Evolutionary conservation across 2,888 invertebrate genomes (phyloP).

Genomic region (Eulithis testata): DNA sequence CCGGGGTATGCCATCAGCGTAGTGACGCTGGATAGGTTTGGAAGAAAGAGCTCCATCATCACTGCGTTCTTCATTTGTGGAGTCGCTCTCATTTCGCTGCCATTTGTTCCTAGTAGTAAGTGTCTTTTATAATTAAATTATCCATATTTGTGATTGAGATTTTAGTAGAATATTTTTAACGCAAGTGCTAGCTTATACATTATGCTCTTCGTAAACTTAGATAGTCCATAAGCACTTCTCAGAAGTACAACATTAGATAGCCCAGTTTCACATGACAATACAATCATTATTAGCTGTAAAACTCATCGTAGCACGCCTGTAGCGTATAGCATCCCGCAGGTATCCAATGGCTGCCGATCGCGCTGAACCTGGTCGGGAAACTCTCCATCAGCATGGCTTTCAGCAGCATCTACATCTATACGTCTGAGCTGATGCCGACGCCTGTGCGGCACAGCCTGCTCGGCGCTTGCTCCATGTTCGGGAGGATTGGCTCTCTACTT

Average conservation of each 20-base stretch:
- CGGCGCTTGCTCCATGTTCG: constrained; percentile 87
- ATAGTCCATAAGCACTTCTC: too few species aligned
- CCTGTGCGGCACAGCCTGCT: constrained; percentile 85
- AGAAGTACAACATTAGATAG: neutral
- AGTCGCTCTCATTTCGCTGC: constrained; percentile 80
- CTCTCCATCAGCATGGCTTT: constrained; percentile 77
- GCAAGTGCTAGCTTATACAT: too few species aligned
- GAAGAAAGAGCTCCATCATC: constrained; percentile 84
- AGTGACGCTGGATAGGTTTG: constrained; percentile 83
- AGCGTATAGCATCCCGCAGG: constrained; percentile 52
- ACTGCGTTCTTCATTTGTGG: constrained; percentile 85
- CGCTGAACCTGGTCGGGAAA: constrained; percentile 78
- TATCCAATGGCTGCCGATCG: constrained; percentile 76
- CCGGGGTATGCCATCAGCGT: constrained; percentile 86
- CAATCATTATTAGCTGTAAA: neutral
- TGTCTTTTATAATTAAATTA: constrained; percentile 15
- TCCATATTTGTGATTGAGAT: too few species aligned
- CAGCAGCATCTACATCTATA: constrained; percentile 82
- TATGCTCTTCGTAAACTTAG: too few species aligned
- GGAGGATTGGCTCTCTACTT: constrained; percentile 86
- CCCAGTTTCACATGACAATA: neutral
- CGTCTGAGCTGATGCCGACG: constrained; percentile 89
- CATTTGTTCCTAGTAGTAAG: constrained; percentile 84
- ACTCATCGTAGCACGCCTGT: constrained; percentile 21
- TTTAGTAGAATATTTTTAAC: too few species aligned